These are phyloP conservation scores for Ifrita kowaldi DNA, from an alignment of 2,113 vertebrate genomes.

Conservation along the genomic window DNA sequence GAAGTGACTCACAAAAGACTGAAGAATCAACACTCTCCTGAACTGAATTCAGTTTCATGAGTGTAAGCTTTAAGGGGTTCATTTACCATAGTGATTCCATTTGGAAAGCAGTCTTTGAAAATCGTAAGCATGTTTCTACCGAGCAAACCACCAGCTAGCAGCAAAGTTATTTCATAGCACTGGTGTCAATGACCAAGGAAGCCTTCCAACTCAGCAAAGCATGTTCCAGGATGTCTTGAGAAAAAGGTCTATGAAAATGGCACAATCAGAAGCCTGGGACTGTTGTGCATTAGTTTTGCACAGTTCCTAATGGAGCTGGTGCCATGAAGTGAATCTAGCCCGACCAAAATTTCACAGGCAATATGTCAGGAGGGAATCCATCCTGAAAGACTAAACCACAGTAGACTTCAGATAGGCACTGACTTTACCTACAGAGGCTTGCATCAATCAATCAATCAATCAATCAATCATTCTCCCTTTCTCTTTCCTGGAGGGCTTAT, in stretches of 20 bases:
- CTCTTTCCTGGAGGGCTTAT: background rate
- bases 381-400: background rate
- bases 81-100: background rate
- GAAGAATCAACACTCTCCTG: background rate
- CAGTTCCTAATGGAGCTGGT: background rate
- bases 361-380: background rate
- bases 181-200: background rate
- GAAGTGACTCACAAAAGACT: constrained; percentile 22
- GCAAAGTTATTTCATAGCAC: background rate
- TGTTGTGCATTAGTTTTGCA: background rate
- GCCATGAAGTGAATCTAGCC: background rate
- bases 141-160: background rate
- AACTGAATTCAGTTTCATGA: background rate
- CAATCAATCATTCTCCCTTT: background rate
- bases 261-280: background rate
- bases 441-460: background rate
- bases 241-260: background rate
- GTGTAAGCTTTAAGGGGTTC: background rate
- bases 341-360: background rate
- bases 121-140: background rate
- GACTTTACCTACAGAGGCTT: background rate
- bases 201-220: background rate
- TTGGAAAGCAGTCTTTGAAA: background rate
- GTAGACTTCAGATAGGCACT: background rate
- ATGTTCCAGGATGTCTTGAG: background rate